Evolutionary conservation across 2,113 vertebrate species (phyloP), one percentile per base, ranked within the genome.

Genomic region (Podarcis muralis): DNA sequence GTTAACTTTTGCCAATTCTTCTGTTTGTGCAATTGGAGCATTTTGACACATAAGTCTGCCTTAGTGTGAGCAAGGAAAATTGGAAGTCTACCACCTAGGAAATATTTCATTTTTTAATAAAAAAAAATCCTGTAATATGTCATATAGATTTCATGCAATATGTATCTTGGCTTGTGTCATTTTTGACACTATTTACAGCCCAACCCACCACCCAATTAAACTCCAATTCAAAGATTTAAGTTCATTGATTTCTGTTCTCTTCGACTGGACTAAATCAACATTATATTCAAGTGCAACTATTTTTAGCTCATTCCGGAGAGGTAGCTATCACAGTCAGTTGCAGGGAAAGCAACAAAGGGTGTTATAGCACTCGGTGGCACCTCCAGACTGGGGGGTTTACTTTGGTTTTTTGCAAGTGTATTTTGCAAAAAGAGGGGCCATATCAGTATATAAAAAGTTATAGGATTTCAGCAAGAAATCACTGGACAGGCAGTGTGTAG

Each of bases 11-110:
- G 66, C 27, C 59, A 81, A 40, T 13, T 6, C 81, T 53, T 72
- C 18, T 2, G 80, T 78, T n/a, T 53, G 4, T 2, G 11, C 2
- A 68, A 66, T 43, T 11, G 37, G 23, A 90, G 85, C 53, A 84
- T 20, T 37, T 91, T 71, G 13, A 87, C 0, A 0, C 0, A 0
- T 43, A 76, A n/a, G 57, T 6, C 57, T 81, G 9, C 2, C 23
- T 72, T 83, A 43, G 25, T 6, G 8, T 1, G 0, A 85, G 8
- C 30, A 76, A 86, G 85, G 11, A 85, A 18, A 93, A 69, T n/a
- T 30, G 90, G 72, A 69, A 92, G 76, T 80, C 83, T 72, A 85
- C 53, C 9, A 6, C 6, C 48, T 69, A 20, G 20, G n/a, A 23
- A 23, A 32, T 66, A 48, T 32, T 85, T 82, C 48, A 53, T 53